phyloP scores from a whole-genome alignment of 2,888 invertebrate genomes.

The Cataglyphis rosenhaueri region DNA sequence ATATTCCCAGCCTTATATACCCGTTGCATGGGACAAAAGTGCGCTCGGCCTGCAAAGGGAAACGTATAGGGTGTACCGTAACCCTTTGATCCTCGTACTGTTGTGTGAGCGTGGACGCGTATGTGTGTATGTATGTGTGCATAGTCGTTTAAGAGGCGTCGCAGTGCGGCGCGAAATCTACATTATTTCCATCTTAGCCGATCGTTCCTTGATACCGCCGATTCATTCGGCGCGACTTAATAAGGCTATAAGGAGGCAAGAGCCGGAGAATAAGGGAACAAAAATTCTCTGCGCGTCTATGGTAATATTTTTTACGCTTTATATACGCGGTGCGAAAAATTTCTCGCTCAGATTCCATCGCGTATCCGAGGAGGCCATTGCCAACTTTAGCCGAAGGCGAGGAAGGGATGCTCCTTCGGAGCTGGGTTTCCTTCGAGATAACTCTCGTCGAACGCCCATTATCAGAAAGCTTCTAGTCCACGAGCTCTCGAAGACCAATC shows the following conservation, averaged over 20 bases:
- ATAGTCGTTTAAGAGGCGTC: slow-evolving; percentile 44
- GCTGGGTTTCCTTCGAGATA: slow-evolving; percentile 50
- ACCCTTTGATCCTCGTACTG: slow-evolving; percentile 72
- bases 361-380: slow-evolving; percentile 26
- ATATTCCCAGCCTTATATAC: slow-evolving; percentile 79
- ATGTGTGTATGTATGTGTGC: neutral
- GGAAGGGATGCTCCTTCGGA: slow-evolving; percentile 35
- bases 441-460: slow-evolving; percentile 64
- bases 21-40: slow-evolving; percentile 79
- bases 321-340: neutral
- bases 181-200: slow-evolving; percentile 70
- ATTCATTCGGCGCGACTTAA: slow-evolving; percentile 49
- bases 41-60: slow-evolving; percentile 69
- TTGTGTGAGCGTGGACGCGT: neutral
- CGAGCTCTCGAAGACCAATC: slow-evolving; percentile 51
- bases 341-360: slow-evolving; percentile 46
- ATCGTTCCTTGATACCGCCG: slow-evolving; percentile 52
- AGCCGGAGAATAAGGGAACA: slow-evolving; percentile 9
- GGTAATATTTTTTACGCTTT: slow-evolving; percentile 48
- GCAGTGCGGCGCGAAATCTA: slow-evolving; percentile 63
- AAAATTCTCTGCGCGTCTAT: slow-evolving; percentile 44
- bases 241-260: slow-evolving; percentile 50
- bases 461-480: slow-evolving; percentile 56
- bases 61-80: slow-evolving; percentile 67
- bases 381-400: slow-evolving; percentile 1